Percentiles rank a stretch among this genome's conserved stretches.
Evolutionary conservation across 2,113 vertebrate genomes (phyloP).

Genomic region (Prietella phreatophila): DNA sequence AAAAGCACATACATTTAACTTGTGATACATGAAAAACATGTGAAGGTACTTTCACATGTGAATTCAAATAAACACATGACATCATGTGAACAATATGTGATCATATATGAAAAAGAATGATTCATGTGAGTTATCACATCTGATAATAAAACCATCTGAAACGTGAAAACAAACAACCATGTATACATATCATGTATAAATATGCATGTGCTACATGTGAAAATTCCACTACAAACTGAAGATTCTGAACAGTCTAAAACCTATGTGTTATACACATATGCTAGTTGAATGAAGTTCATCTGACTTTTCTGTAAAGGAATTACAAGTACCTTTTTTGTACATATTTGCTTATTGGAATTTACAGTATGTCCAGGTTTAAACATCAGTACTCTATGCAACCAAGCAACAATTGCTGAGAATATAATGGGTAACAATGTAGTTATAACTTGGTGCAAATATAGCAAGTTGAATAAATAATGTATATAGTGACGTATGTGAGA

Average conservation of each 20-base stretch:
- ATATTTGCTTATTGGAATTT: not conserved
- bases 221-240: not conserved
- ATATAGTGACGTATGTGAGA: not conserved
- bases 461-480: not conserved
- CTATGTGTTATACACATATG: not conserved
- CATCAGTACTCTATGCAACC: not conserved
- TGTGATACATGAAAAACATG: not conserved
- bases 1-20: not conserved
- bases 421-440: not conserved
- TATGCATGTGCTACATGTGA: not conserved
- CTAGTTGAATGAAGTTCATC: not conserved
- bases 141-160: not conserved
- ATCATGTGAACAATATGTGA: not conserved
- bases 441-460: not conserved
- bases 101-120: not conserved
- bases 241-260: not conserved
- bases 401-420: not conserved
- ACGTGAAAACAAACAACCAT: not conserved
- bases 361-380: not conserved
- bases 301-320: too few species aligned
- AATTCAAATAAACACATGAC: not conserved
- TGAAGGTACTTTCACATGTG: not conserved
- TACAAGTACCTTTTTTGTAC: not conserved
- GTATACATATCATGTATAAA: not conserved
- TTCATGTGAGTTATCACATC: not conserved